A percentile compares a stretch with the other conserved stretches of the same genome.
Conservation (phyloP, 2,888 invertebrate species). For the Nephrotoma guestfalica region DNA sequence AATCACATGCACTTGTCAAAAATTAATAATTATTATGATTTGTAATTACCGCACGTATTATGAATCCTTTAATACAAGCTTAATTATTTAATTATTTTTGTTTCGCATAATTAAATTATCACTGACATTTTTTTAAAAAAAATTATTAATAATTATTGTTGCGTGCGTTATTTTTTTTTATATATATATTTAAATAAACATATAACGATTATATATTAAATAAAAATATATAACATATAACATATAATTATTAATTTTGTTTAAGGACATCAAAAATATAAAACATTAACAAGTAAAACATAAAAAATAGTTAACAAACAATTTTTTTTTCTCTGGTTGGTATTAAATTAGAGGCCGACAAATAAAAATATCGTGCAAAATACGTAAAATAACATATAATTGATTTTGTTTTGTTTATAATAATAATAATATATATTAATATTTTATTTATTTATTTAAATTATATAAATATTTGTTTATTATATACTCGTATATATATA, state of each 20-base stretch:
- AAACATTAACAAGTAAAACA: background rate
- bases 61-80: background rate
- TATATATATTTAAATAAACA: background rate
- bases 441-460: background rate
- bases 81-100: background rate
- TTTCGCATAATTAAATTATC: background rate
- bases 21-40: background rate
- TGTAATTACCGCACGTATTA: background rate
- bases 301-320: background rate
- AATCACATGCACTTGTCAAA: background rate
- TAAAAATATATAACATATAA: background rate
- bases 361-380: background rate
- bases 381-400: background rate
- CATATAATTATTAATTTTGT: background rate
- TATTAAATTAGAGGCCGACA: background rate
- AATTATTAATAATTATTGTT: background rate
- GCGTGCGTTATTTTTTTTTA: background rate
- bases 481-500: background rate
- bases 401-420: background rate
- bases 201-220: background rate
- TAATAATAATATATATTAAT: background rate
- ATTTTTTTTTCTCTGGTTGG: background rate
- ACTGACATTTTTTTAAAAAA: background rate
- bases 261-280: background rate
- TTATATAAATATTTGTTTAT: background rate